phyloP scores from a whole-genome alignment of 2,888 invertebrate genomes.

The Euclidia mi region DNA sequence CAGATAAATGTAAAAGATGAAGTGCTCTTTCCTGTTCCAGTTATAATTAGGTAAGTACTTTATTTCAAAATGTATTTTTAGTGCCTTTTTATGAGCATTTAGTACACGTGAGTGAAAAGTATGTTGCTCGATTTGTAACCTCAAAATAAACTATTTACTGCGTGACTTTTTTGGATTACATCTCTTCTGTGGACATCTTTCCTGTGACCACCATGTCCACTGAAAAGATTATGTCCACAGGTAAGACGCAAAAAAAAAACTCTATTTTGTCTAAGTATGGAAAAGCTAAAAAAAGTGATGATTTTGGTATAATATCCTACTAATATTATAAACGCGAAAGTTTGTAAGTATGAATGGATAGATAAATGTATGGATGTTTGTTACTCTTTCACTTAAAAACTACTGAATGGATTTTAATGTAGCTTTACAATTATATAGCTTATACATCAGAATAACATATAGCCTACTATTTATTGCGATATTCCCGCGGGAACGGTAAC shows the following conservation, averaged over 20 bases:
- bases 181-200: conserved; percentile 20
- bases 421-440: too few relatives aligned
- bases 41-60: conserved; percentile 9
- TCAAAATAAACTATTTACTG: conserved; percentile 4
- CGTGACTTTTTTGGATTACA: conserved; percentile 1
- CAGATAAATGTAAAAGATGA: too few relatives aligned
- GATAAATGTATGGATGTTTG: too few relatives aligned
- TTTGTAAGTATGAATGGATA: too few relatives aligned
- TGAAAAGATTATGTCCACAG: conserved; percentile 13
- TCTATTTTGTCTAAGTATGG: conserved; percentile 4
- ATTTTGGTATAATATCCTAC: background rate
- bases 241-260: background rate
- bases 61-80: background rate
- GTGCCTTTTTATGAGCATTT: conserved; percentile 2
- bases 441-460: too few relatives aligned
- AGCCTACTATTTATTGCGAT: too few relatives aligned
- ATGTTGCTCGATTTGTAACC: conserved; percentile 10
- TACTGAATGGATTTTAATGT: too few relatives aligned
- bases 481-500: too few relatives aligned
- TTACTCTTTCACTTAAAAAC: too few relatives aligned
- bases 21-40: conserved; percentile 4
- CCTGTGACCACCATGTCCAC: conserved; percentile 7
- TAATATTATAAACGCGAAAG: too few relatives aligned
- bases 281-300: conserved; percentile 2
- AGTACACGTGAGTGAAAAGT: background rate